Base-by-base conservation (phyloP, 1,140 invertebrate species). In the Brachionus asplanchnoidis region DNA sequence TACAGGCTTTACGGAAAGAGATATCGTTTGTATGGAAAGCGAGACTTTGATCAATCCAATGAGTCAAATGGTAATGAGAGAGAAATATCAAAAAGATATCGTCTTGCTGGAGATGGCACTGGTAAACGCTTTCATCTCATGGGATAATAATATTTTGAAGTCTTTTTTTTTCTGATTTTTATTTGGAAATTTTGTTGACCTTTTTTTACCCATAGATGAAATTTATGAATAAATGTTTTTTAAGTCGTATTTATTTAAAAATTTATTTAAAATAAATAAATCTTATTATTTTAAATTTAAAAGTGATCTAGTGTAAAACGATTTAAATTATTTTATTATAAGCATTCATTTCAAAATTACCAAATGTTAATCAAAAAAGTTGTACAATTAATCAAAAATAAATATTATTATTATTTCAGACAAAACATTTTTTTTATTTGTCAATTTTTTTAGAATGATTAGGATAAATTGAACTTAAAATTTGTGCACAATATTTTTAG, bases 11-110 rank as follows among this genome's bases (percentile, higher is more conserved):
- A 60, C 32, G 77, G 50, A 12, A 80, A 80, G 44, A 44, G 77
- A 17, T 80, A 80, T 28, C 77, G 77, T 53, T 46, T 82, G 23
- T 77, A 77, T 77, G 73, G 73, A 50, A 77, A 77, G 46, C 17
- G 73, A 50, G 23, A 46, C 26, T 60, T 20, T 26, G 73, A 77
- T 12, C 9, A 77, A 26, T 77, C 44, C 1, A 50, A 50, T 46
- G 73, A 46, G 23, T 50, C 42, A 9, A 32, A 50, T 50, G 73
- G 53, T 5, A 0, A 50, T 26, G 73, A 77, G 42, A 77, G 40
- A 12, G 42, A n/a, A 40, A 8, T 73, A 3, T 36, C 44, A 32
- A 73, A 77, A 28, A 23, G 73, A 50, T 77, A 77, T 46, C 42
- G 73, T 26, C 20, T 77, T 12, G 0, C 17, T 9, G 73, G 73